Conservation (phyloP, 2,888 invertebrate species). For the Diarsia dahlii region DNA sequence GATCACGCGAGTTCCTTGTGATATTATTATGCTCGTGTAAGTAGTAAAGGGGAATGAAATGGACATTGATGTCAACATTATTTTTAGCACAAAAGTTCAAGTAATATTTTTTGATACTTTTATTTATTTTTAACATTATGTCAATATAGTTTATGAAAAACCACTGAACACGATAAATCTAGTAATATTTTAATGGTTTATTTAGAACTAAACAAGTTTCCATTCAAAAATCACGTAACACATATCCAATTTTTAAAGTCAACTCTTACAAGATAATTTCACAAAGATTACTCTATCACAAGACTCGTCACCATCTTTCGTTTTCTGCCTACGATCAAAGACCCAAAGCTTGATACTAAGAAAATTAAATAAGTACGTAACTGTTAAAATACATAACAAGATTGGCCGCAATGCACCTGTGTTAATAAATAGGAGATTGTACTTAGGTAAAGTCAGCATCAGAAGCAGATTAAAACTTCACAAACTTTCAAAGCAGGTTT, state of each 20-base stretch:
- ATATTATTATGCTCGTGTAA: constrained; percentile 19
- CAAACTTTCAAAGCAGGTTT: too few relatives aligned
- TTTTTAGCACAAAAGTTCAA: background rate
- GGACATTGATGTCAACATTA: background rate
- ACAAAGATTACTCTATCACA: background rate
- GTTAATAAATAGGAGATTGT: constrained; percentile 44
- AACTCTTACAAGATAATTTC: background rate
- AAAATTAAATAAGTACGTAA: constrained; percentile 26
- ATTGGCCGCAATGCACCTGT: constrained; percentile 60
- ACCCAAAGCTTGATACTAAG: background rate
- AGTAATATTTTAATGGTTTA: too few relatives aligned
- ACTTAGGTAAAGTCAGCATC: background rate
- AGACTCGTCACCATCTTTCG: background rate
- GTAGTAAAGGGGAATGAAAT: background rate
- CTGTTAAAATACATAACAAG: constrained; percentile 35
- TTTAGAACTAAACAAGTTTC: background rate
- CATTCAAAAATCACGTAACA: background rate
- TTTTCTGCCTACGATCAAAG: constrained; percentile 30
- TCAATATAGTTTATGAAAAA: background rate
- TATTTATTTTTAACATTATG: background rate
- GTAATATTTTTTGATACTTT: background rate
- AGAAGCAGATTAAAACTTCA: too few relatives aligned
- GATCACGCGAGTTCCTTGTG: constrained; percentile 33
- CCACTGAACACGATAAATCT: background rate
- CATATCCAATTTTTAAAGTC: background rate